These are phyloP conservation scores for Podarcis raffonei DNA, from an alignment of 2,113 vertebrate species.

Conservation along the genomic window DNA sequence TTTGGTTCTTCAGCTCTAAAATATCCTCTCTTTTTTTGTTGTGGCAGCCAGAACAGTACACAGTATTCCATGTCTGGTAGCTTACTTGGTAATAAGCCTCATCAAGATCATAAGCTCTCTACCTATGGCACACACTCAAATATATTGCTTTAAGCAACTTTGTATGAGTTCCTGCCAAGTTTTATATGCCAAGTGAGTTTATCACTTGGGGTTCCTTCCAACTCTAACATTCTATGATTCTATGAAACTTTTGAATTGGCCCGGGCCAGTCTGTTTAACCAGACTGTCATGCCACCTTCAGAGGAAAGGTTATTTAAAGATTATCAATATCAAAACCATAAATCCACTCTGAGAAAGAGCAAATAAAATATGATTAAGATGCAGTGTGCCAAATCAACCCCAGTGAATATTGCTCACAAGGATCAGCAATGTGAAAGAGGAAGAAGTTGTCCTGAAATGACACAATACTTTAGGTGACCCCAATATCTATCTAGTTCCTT, in stretches of 20 bases:
- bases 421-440: background rate
- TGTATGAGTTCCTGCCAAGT: background rate
- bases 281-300: background rate
- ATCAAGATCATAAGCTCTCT: background rate
- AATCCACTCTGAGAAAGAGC: accelerated
- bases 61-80: background rate
- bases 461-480: background rate
- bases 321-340: background rate
- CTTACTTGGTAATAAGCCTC: background rate
- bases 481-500: background rate
- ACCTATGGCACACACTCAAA: background rate
- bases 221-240: no score
- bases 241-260: background rate
- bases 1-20: background rate
- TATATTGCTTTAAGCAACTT: background rate
- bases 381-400: background rate
- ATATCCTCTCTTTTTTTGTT: background rate
- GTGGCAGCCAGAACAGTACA: background rate
- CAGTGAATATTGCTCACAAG: background rate
- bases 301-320: background rate
- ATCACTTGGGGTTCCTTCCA: no score
- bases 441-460: background rate
- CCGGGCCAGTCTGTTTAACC: background rate
- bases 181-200: background rate
- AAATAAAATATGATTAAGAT: accelerated